Base-by-base conservation (phyloP, 1,140 invertebrate species). In the Lamellibrachia luymesi region DNA sequence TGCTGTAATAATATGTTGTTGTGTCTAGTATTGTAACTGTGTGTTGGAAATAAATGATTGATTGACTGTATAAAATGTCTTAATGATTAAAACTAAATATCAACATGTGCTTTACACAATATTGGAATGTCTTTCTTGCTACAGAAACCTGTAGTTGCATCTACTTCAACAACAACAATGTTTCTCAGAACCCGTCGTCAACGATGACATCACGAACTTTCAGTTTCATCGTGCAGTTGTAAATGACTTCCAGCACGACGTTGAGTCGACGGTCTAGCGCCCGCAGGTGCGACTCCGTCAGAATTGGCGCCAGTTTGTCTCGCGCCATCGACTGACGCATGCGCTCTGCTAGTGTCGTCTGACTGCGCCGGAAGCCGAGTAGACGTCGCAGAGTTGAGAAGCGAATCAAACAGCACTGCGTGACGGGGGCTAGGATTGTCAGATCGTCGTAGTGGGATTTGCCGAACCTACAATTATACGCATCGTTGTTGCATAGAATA, bases 401-500 rank as follows among this genome's bases (percentile, higher is more conserved):
- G 89, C 98, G 97, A 92, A 99, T 97, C 94, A 98, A 96, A 95
- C 98, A 99, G 95, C 98, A 99, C 96, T 99, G 99, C 93, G 98
- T 97, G 2, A 99, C 96, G 0, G 99, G 99, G 5, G 98, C 98
- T 92, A 99, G 96, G 94, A 99, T 99, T 92, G 98, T 98, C 91
- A 98, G 97, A 96, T 99, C 99, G 95, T 99, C 99, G 95, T 99
- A 98, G 94, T 97, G 98, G 0, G 98, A 97, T 95, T 98, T 98
- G 0, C 99, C 99, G 96, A 99, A 99, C 13, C 97, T 97, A 94
- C 17, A 94, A 94, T 38, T 38, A 38, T 38, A 38, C 25, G 92
- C 7, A 90, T 38, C 50, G 6, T 22, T 91, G 49, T 17, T 50
- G n/a, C 90, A 38, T 38, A 38, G 38, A 38, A 38, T 38, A 38